Base-by-base conservation (phyloP, 2,797 vertebrate species). In the Ceryle rudis region DNA sequence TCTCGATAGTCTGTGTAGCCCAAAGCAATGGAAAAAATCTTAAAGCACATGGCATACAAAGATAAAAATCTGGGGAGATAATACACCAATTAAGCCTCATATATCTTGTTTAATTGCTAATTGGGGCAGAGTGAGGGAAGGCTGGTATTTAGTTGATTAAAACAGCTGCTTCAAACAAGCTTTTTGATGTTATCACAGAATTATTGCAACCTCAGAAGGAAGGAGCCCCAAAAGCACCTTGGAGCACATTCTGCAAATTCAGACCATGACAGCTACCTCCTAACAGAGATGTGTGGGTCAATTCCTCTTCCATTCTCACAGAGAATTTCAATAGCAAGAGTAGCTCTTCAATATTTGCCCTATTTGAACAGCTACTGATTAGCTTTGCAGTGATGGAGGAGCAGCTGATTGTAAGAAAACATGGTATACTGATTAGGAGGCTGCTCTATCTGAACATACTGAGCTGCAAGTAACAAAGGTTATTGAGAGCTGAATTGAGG, bases 111-210 rank as follows among this genome's bases (percentile, higher is more conserved):
- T 97, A 96, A 97, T 94, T 97, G 92, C 61, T 97, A 96, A 96
- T 91, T 97, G 95, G 82, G 49, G 25, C 80, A 97, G 90, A 19
- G 49, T 79, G 80, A 86, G 54, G 21, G 65, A 72, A 86, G 64
- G 41, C 29, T 97, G 66, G 66, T 94, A 95, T 95, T 96, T 69
- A 91, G 92, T 83, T 96, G 95, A 96, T 97, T 97, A 95, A 96
- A 97, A 92, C 81, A 97, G 93, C 92, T 97, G 89, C 86, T 97
- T 97, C 80, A 96, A 94, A 95, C 79, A 96, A 97, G 66, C 31
- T 57, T 46, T 93, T 95, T 89, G 80, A 97, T 93, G 91, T 95
- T 97, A 87, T 77, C 57, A 83, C 33, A 97, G 83, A 94, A 71
- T 65, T 64, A 39, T 35, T 65, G 58, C 69, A 92, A 75, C 60